Evolutionary conservation across 2,888 invertebrate species (phyloP), one percentile per base, ranked within the genome.

Genomic region (Adelognathus sp.): DNA sequence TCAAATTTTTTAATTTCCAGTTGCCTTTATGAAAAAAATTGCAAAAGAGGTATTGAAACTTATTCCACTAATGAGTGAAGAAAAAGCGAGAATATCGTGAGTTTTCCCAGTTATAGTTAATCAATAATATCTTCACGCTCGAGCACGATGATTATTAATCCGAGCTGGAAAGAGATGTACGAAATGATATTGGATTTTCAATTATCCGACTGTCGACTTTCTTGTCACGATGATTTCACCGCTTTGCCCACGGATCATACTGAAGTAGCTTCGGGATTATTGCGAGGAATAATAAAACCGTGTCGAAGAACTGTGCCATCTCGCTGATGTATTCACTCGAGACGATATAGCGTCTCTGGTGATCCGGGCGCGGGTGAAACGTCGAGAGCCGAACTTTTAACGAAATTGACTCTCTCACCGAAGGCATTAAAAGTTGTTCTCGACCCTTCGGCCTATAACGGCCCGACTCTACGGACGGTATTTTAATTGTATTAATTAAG

Each of bases 401-500:
- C 67, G 36, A 46, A 73, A 78, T 73, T 73, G 63, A 50, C 64
- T 71, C 60, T 50, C 52, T 36, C 36, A 41, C 41, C 39, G 56
- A 70, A 41, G 66, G 66, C 60, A 66, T 78, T 70, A 78, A 78
- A 78, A 78, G 60, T 78, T 69, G 54, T 64, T 52, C 27, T 50
- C 56, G 69, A 74, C 69, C 64, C 73, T 72, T 73, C 67, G 64
- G 58, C 69, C 50, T 70, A n/a, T n/a, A 78, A 78, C 69, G 24
- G 54, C 56, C 58, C 73, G 73, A 69, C 78, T n/a, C n/a, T n/a
- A 41, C 69, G 52, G 74, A 50, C 54, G 64, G 74, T 60, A 58
- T 74, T 79, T 74, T 75, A 75, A 79, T 79, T 79, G 74, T 66
- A 75, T 79, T 79, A 74, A 75, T 79, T 74, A 73, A 75, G 41